Evolutionary conservation across 2,113 vertebrate species (phyloP).

Genomic region (Pollachius pollachius): DNA sequence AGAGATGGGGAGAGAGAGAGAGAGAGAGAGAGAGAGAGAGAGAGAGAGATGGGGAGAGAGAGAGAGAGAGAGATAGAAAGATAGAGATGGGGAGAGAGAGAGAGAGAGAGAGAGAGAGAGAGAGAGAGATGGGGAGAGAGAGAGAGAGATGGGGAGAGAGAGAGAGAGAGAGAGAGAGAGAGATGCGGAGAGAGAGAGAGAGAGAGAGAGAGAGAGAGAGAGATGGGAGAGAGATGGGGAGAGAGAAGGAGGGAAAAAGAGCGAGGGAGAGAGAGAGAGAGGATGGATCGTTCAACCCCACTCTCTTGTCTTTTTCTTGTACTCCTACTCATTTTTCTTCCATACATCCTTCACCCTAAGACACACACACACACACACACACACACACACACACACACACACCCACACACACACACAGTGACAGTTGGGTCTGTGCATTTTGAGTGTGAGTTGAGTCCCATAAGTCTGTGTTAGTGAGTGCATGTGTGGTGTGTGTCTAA

Average conservation of each 20-base stretch:
- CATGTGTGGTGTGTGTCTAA: background rate
- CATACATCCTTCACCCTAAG: conserved; percentile 23
- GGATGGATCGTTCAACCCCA: conserved; percentile 55
- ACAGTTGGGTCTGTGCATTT: background rate
- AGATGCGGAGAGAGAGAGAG: conserved; percentile 10
- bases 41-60: conserved; percentile 21
- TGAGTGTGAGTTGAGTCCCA: too few relatives aligned
- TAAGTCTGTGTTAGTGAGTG: background rate
- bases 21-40: conserved; percentile 12
- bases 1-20: conserved; percentile 1
- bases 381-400: conserved; percentile 11
- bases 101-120: conserved; percentile 25
- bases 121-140: conserved; percentile 38
- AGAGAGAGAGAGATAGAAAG: background rate
- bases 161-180: conserved; percentile 12
- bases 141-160: conserved; percentile 4
- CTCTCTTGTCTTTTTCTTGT: conserved; percentile 21
- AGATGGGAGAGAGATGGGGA: background rate
- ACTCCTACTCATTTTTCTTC: conserved; percentile 10
- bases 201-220: conserved; percentile 23
- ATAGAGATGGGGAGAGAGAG: background rate
- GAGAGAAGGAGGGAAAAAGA: background rate
- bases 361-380: conserved; percentile 21
- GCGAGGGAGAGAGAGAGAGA: conserved; percentile 33
- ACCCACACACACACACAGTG: conserved; percentile 2